Evolutionary conservation across 2,888 invertebrate species (phyloP), one percentile per base, ranked within the genome.

Genomic region (Diarsia mendica): DNA sequence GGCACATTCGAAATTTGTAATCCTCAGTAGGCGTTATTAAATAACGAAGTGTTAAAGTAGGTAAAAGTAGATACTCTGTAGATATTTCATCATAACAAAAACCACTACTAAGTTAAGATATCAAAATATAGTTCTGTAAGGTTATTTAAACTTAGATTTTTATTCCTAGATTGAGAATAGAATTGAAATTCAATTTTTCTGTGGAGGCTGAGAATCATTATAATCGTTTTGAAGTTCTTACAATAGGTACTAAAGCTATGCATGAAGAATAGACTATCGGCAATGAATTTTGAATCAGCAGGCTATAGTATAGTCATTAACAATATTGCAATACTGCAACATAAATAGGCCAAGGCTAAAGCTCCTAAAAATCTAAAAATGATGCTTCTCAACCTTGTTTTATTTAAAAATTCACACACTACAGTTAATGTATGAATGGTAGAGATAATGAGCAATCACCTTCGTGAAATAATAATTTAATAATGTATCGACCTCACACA

Each of bases 401-500:
- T 64, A 13, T 80, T 70, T 44, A 66, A 70, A 71, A 82, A 85
- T 73, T 82, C 79, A 74, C 75, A 79, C 78, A 83, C 58, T 77
- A 60, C 64, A 68, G 80, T 67, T 83, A 83, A 85, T 79, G 74
- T 78, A 86, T 85, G 85, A 86, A 81, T 86, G 55, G 72, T n/a
- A 69, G 67, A 53, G 67, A 82, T 86, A 84, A 87, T 82, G 81
- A 85, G 77, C 69, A 86, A 84, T 83, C 77, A 77, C 80, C 77
- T 81, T 87, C 78, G 77, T 85, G 80, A 85, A 85, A 87, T 86
- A 87, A 89, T 89, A 87, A 89, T 85, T 85, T 89, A 90, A 89
- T 89, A 86, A 89, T 85, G 85, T 89, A 90, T 87, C 77, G 87
- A 87, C 88, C 88, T 90, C 81, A 88, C 78, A 84, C 63, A 83